Base-by-base conservation (phyloP, 2,888 invertebrate genomes). In the Orthonychiurus folsomi region DNA sequence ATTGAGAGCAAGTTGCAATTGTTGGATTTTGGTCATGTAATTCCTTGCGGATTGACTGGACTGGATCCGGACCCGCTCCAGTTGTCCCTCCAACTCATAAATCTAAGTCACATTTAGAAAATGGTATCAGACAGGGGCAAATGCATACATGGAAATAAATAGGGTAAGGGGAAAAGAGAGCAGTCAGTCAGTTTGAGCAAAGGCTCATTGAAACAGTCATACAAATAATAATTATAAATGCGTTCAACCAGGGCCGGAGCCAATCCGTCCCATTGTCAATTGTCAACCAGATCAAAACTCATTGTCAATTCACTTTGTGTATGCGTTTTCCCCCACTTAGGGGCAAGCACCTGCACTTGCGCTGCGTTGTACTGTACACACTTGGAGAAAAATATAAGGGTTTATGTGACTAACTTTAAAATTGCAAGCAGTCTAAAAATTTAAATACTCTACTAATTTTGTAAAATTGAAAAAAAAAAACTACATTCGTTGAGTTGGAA, bases 1-100 rank as follows among this genome's bases (percentile, higher is more conserved):
- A 60, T 60, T 63, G 23, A 69, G 65, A 60, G 71, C 69, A 54
- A 55, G 61, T 47, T 71, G 71, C 27, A 71, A 63, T 58, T 71
- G 71, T 54, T 68, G 66, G 23, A 69, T 63, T 68, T 64, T 68
- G 1, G 47, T 50, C 1, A 56, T 25, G 37, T 67, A 63, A 48
- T 60, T 65, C 55, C 58, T 26, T 57, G 68, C 66, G 28, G 69
- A 60, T 59, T 69, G 67, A 52, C 59, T 62, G 50, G 64, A 63
- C 20, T 66, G 63, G 21, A 62, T 57, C 53, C 59, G 64, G 9
- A 66, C n/a, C 50, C 65, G 59, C 48, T 65, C 65, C 54, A 71
- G 37, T 61, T 67, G 63, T 54, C 62, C 54, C 52, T 68, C 67
- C 56, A 71, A 57, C 37, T 37, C 37, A 37, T 37, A 37, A 37